phyloP scores from a whole-genome alignment of 2,113 vertebrate genomes.

The Circaetus cinerascens region DNA sequence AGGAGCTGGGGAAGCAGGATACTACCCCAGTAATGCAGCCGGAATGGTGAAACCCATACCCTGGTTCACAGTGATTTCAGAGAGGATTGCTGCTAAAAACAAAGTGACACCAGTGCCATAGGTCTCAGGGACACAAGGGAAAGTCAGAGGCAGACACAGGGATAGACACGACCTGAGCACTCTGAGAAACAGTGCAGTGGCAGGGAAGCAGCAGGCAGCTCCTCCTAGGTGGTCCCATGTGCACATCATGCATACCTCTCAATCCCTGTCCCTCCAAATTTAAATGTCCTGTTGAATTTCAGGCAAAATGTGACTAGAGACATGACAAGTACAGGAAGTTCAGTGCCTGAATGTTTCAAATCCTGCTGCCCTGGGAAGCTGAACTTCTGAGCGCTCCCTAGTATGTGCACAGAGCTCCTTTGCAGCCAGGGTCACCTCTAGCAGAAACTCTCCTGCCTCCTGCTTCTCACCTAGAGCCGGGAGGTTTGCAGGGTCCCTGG shows the following conservation, averaged over 20 bases:
- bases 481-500: neutral
- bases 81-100: neutral
- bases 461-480: neutral
- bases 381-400: neutral
- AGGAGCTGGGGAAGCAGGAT: neutral
- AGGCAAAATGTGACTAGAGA: neutral
- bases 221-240: neutral
- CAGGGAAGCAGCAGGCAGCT: neutral
- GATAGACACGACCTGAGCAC: accelerated
- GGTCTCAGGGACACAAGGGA: accelerated
- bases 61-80: neutral
- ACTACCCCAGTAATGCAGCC: neutral
- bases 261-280: neutral
- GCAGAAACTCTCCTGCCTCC: neutral
- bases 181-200: neutral
- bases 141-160: neutral
- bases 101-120: neutral
- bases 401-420: neutral
- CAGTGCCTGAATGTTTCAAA: neutral
- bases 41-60: neutral
- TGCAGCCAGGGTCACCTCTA: neutral
- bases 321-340: neutral
- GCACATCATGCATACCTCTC: accelerated
- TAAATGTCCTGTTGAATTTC: neutral
- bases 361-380: accelerated